Evolutionary conservation across 2,113 vertebrate genomes (phyloP), one percentile per base, ranked within the genome.

Genomic region (Ochotona curzoniae): DNA sequence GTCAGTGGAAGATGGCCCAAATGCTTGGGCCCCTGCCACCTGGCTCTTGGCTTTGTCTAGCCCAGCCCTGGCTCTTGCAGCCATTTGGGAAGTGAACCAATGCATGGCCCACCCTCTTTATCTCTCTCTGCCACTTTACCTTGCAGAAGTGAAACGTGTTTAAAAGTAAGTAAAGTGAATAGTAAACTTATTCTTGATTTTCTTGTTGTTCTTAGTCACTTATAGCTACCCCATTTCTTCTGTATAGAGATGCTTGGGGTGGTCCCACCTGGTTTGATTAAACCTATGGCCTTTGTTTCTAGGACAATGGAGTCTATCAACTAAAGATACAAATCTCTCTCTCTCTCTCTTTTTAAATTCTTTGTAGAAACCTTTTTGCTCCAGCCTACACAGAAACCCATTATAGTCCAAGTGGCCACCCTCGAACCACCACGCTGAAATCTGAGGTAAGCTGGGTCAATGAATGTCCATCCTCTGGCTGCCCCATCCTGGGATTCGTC

Each of bases 321-420:
- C 70, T 71, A 60, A 83, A 61, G 64, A 69, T 44, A 54, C 26
- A 44, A 83, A 92, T 69, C 14, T 87, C 75, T 79, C 1, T 69
- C 14, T 85, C 75, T 79, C 1, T 64, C 81, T 87, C 74, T 96
- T 57, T 57, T 57, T 57, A 57, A 57, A 78, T 94, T 96, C 51
- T 94, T 91, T 95, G 57, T 96, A 99, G 99, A 93, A 96, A 99
- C 83, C 98, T 99, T 88, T 98, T 99, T 97, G 98, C 99, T 83
- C 98, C 98, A 44, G 97, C 97, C 96, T 99, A 99, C 97, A 99
- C 98, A 3, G 99, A 99, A 97, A 99, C 98, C 83, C 98, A 98
- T 98, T 99, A 99, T 92, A 98, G 91, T 86, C 95, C 96, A 61
- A 96, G 84, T 84, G 99, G 99, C 95, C 83, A 47, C 18, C 98